Conservation (phyloP, 2,888 invertebrate genomes). For the Yponomeuta cagnagella region DNA sequence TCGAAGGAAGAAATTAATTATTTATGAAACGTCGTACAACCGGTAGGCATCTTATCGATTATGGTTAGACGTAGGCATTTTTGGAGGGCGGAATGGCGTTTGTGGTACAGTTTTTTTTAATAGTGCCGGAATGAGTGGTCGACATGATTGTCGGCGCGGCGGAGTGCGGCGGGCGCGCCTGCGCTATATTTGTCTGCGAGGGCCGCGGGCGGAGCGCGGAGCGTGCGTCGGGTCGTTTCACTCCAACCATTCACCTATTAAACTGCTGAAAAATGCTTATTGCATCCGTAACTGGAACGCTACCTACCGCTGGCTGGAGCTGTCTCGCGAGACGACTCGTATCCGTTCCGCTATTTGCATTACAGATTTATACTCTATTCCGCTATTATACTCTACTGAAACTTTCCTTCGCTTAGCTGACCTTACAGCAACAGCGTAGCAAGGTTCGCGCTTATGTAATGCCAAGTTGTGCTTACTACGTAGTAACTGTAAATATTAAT, state of each 20-base stretch:
- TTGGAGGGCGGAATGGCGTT: neutral
- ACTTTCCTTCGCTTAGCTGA: neutral
- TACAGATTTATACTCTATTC: neutral
- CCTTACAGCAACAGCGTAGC: neutral
- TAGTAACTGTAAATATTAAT: neutral
- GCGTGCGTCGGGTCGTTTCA: conserved; percentile 41
- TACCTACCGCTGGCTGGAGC: neutral
- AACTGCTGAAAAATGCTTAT: conserved; percentile 28
- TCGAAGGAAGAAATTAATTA: neutral
- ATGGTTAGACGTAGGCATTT: neutral
- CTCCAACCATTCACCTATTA: conserved; percentile 49
- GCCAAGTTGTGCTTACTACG: neutral
- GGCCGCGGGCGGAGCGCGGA: conserved; percentile 43
- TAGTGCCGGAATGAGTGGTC: conserved; percentile 34
- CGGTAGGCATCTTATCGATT: neutral
- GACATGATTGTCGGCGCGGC: conserved; percentile 30
- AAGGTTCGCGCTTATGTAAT: neutral
- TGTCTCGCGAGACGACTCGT: neutral
- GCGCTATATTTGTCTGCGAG: conserved; percentile 69
- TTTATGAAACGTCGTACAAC: neutral
- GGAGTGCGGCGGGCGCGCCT: conserved; percentile 55
- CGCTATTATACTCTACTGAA: neutral
- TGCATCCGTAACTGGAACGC: conserved; percentile 14
- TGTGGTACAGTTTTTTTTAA: neutral
- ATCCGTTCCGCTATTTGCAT: neutral